Evolutionary conservation across 2,113 vertebrate species (phyloP), one percentile per base, ranked within the genome.

Genomic region (Sander vitreus): DNA sequence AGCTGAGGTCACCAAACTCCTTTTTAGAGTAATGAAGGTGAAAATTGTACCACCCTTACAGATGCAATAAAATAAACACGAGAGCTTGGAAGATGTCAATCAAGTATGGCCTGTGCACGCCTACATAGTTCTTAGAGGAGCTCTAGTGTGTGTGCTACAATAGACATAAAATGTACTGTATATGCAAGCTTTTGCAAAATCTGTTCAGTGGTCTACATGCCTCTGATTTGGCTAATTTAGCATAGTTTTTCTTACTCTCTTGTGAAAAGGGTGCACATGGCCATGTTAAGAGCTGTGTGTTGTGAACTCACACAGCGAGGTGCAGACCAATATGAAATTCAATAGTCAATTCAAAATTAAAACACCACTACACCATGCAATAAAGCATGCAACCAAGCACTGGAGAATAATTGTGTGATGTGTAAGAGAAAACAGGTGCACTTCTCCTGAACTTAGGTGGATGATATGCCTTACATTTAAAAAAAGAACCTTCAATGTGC

Each of bases 61-160:
- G 19, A 25, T 71, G 50, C 50, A 27, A 72, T 51, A 39, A 77
- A 70, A 64, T 36, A 14, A 80, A 23, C 18, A 30, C 36, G 11
- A 18, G 47, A 45, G 36, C 5, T 6, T 0, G 0, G 8, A 11
- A 51, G 57, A 58, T 69, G 64, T 18, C 58, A 69, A 2, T 76
- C 47, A 48, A 69, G 1, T 27, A 11, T 15, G 9, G 18, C n/a
- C 7, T 54, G 11, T 15, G 12, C 14, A 39, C 2, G 21, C 36
- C 69, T n/a, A 39, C 43, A 39, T 8, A 51, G 19, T 9, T 33
- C 6, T 13, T 6, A 30, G 39, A 47, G 33, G 10, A 21, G 11
- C 6, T 30, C 5, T 25, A 62, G 30, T 51, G 27, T 19, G 57
- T 25, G n/a, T 55, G 23, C 11, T 43, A 25, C 11, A 47, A 15